Percentiles rank a stretch among this genome's conserved stretches.
Conservation (phyloP, 2,113 vertebrate genomes). For the Zosterops lateralis region DNA sequence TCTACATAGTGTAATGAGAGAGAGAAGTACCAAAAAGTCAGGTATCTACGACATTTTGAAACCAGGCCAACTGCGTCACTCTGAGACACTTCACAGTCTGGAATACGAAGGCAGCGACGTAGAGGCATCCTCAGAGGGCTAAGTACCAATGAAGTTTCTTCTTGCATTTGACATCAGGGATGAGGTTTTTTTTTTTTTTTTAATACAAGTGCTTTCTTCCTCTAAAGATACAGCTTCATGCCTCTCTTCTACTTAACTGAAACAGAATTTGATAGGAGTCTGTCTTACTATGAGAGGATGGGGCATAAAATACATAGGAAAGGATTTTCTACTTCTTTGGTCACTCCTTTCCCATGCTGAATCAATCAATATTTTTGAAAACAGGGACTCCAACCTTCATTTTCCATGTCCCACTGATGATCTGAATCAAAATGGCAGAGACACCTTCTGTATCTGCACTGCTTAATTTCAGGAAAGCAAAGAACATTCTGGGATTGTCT, state of each 20-base stretch:
- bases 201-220: not conserved
- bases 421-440: not conserved
- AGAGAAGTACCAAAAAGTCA: slow-evolving; percentile 12
- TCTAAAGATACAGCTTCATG: not conserved
- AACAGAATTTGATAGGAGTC: not conserved
- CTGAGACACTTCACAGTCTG: not conserved
- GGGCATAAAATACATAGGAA: not conserved
- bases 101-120: not conserved
- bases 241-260: not conserved
- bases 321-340: not conserved
- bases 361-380: not conserved
- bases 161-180: not conserved
- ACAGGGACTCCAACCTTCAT: not conserved
- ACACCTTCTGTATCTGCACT: not conserved
- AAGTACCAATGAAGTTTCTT: not conserved
- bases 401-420: not conserved
- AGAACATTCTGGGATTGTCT: not conserved
- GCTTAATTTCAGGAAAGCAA: not conserved
- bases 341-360: not conserved
- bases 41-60: slow-evolving; percentile 7
- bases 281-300: not conserved
- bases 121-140: not conserved
- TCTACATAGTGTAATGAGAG: slow-evolving; percentile 10
- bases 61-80: not conserved
- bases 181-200: not conserved